Conservation (phyloP, 2,113 vertebrate species). For the Steatornis caripensis region DNA sequence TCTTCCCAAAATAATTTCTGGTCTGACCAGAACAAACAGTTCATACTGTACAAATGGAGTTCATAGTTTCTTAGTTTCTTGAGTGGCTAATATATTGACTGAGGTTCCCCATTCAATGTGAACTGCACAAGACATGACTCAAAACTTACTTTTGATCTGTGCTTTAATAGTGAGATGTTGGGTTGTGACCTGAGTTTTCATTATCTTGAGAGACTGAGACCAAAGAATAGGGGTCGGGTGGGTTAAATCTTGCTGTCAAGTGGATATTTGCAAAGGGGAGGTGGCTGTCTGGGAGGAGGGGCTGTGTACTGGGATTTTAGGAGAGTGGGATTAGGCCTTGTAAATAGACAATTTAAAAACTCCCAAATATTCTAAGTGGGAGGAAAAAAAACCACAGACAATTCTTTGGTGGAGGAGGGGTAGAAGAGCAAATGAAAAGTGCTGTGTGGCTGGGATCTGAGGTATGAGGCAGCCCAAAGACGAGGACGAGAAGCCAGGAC, state of each 20-base stretch:
- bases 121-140: background rate
- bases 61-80: background rate
- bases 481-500: background rate
- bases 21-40: background rate
- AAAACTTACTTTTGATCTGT: background rate
- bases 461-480: background rate
- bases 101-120: background rate
- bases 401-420: background rate
- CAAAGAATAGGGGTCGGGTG: background rate
- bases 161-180: background rate
- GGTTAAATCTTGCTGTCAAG: background rate
- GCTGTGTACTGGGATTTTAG: background rate
- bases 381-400: background rate
- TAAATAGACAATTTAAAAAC: background rate
- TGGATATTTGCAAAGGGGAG: background rate
- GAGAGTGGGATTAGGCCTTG: background rate
- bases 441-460: background rate
- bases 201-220: background rate
- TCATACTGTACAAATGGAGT: background rate
- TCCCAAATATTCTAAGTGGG: background rate
- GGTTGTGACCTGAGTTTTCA: background rate
- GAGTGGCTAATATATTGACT: background rate
- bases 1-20: background rate
- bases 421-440: background rate
- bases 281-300: rapidly evolving